Evolutionary conservation across 2,888 invertebrate species (phyloP).

Genomic region (Copidosoma aretas): DNA sequence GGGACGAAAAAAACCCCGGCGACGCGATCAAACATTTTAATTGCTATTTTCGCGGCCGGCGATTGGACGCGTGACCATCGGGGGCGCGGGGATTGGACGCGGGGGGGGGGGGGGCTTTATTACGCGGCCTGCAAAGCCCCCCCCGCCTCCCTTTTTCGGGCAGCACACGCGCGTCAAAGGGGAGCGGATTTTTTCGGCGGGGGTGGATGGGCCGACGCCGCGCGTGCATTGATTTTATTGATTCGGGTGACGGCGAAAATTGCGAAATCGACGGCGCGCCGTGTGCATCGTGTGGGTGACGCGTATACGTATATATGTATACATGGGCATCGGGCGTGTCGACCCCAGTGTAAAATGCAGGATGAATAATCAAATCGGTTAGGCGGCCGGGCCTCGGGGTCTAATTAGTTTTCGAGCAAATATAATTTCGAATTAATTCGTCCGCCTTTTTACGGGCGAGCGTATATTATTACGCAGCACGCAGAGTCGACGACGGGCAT

Average conservation of each 20-base stretch:
- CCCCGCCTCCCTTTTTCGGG: too few relatives aligned
- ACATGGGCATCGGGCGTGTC: too few relatives aligned
- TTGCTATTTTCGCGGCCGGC: slow-evolving; percentile 50
- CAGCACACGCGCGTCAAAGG: too few relatives aligned
- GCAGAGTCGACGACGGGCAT: too few relatives aligned
- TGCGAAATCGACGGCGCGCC: neutral
- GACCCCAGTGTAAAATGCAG: slow-evolving; percentile 14
- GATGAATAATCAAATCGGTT: slow-evolving; percentile 29
- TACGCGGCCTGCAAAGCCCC: neutral
- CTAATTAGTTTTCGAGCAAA: slow-evolving; percentile 34
- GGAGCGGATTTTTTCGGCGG: too few relatives aligned
- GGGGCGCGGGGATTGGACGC: too few relatives aligned
- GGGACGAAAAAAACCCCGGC: slow-evolving; percentile 19
- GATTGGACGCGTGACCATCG: slow-evolving; percentile 1
- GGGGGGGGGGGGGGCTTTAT: too few relatives aligned
- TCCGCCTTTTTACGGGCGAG: neutral
- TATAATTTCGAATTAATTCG: slow-evolving; percentile 20
- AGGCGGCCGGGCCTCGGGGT: neutral
- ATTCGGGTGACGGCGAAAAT: slow-evolving; percentile 14
- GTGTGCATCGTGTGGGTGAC: neutral
- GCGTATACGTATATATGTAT: too few relatives aligned
- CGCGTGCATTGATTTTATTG: slow-evolving; percentile 24
- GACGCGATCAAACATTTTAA: slow-evolving; percentile 60
- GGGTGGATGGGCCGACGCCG: too few relatives aligned
- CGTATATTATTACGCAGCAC: too few relatives aligned